phyloP scores from a whole-genome alignment of 1,140 invertebrate species.

The Bombus balteatus region DNA sequence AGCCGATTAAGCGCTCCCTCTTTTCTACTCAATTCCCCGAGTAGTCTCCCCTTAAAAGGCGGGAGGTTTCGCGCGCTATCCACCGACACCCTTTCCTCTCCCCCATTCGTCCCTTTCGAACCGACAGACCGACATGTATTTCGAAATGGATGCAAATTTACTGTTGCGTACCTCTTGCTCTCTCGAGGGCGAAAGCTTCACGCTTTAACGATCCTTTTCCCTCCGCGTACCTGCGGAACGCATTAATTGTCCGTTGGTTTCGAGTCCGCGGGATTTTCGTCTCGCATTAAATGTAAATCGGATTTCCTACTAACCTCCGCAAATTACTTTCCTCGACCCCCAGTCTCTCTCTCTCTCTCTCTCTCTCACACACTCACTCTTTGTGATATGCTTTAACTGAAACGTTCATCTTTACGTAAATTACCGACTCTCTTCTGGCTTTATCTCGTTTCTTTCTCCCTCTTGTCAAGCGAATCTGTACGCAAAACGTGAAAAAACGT shows the following conservation, averaged over 20 bases:
- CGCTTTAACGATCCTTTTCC: constrained; percentile 47
- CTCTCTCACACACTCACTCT: not conserved
- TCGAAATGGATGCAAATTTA: constrained; percentile 51
- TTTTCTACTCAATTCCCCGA: constrained; percentile 60
- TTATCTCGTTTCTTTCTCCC: too few relatives aligned
- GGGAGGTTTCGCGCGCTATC: constrained; percentile 22
- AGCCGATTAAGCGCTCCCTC: constrained; percentile 46
- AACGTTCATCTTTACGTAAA: constrained; percentile 55
- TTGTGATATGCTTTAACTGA: constrained; percentile 35
- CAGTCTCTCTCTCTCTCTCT: not conserved
- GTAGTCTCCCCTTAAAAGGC: constrained; percentile 36
- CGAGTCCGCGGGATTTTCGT: constrained; percentile 37
- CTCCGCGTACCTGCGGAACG: constrained; percentile 37
- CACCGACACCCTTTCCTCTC: not conserved
- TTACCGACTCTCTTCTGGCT: not conserved
- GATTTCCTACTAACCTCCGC: constrained; percentile 53
- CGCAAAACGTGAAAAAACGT: not conserved
- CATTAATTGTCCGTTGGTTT: constrained; percentile 56
- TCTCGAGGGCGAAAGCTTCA: constrained; percentile 49
- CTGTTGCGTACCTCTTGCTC: constrained; percentile 33
- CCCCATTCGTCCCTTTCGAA: constrained; percentile 1
- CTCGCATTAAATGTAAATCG: constrained; percentile 59
- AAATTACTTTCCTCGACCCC: constrained; percentile 55
- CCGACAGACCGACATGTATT: constrained; percentile 39
- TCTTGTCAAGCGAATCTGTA: not conserved